Percentiles rank a stretch among this genome's conserved stretches.
Evolutionary conservation across 35 echinoderm and acorn worm species (phyloP).

Genomic region (Apostichopus japonicus): DNA sequence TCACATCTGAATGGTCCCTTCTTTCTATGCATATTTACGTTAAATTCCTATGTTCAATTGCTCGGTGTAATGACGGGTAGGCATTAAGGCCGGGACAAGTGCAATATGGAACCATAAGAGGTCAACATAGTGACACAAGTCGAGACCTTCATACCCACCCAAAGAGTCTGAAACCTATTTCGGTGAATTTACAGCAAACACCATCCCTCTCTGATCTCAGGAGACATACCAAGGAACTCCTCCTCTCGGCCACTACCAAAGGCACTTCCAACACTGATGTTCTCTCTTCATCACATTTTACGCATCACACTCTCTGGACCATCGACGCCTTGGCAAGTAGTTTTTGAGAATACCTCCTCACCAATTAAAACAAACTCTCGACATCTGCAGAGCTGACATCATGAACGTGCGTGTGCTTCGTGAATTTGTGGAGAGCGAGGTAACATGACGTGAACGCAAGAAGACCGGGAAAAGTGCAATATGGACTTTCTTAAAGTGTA

Average conservation of each 20-base stretch:
- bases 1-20: neutral
- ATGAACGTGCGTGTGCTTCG: no score
- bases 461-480: slow-evolving; percentile 69
- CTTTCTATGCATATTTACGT: no score
- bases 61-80: neutral
- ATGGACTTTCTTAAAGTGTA: neutral
- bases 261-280: no score
- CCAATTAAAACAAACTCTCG: no score
- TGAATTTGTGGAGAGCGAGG: no score
- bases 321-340: no score
- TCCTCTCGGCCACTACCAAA: neutral
- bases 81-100: slow-evolving; percentile 62
- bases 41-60: no score
- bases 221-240: neutral
- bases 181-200: neutral
- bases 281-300: no score
- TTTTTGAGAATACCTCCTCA: no score
- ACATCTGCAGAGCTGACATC: no score
- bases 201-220: neutral
- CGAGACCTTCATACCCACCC: slow-evolving; percentile 10
- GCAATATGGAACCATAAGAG: slow-evolving; percentile 31
- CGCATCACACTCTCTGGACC: no score
- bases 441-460: neutral
- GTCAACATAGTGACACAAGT: slow-evolving; percentile 46
- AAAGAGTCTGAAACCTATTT: neutral